These are phyloP conservation scores for Megalurothrips usitatus DNA, from an alignment of 2,888 invertebrate genomes.

Conservation along the genomic window DNA sequence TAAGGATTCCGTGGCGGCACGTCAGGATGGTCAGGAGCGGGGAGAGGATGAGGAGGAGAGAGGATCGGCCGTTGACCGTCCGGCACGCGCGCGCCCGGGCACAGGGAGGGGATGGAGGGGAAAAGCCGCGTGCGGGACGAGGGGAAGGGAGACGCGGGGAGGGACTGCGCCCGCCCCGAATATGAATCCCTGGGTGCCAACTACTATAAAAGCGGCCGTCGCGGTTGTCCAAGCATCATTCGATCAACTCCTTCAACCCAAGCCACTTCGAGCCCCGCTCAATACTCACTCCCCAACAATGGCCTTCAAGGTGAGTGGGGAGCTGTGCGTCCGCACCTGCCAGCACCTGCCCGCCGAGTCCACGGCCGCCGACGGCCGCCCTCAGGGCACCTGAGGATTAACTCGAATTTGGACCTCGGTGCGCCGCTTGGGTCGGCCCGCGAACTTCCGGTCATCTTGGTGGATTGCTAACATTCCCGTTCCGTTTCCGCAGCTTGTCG, in stretches of 20 bases:
- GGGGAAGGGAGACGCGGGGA: neutral
- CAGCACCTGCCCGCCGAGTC: neutral
- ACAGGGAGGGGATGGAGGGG: too few relatives aligned
- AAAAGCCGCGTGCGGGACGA: neutral
- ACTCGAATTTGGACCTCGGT: too few relatives aligned
- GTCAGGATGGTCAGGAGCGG: too few relatives aligned
- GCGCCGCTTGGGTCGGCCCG: too few relatives aligned
- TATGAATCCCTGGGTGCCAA: neutral
- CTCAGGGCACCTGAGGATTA: too few relatives aligned
- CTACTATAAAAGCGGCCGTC: neutral
- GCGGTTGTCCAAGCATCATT: neutral
- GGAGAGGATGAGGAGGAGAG: too few relatives aligned
- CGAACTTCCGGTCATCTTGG: neutral
- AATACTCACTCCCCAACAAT: neutral
- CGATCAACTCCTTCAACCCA: neutral
- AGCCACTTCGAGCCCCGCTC: neutral
- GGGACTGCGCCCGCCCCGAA: neutral
- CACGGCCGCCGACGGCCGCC: too few relatives aligned
- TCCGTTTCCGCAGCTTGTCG: constrained; percentile 35
- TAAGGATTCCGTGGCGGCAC: too few relatives aligned
- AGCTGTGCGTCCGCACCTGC: neutral
- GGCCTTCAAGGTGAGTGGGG: neutral
- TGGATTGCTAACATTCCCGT: neutral
- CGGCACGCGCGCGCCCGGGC: neutral
- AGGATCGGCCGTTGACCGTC: too few relatives aligned